phyloP scores from a whole-genome alignment of 2,888 invertebrate genomes.

The Augiades crinisus region DNA sequence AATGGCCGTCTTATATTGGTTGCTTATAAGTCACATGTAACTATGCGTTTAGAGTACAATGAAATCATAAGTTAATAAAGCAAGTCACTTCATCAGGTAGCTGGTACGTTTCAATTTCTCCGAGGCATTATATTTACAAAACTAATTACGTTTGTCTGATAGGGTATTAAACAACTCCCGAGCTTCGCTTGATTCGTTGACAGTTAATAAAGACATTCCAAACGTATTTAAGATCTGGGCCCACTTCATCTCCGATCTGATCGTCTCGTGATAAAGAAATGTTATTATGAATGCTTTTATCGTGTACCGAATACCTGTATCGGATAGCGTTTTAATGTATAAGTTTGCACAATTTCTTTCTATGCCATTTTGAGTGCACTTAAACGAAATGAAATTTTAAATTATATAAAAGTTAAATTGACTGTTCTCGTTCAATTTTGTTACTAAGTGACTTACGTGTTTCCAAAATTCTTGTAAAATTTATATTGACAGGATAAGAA shows the following conservation, averaged over 20 bases:
- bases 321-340: slow-evolving; percentile 10
- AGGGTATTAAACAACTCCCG: slow-evolving; percentile 73
- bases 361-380: neutral
- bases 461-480: too few species aligned
- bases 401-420: too few species aligned
- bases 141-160: slow-evolving; percentile 81
- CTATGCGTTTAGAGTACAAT: slow-evolving; percentile 30
- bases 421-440: too few species aligned
- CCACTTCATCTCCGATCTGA: slow-evolving; percentile 60
- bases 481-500: too few species aligned
- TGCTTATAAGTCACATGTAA: slow-evolving; percentile 20
- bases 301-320: slow-evolving; percentile 5
- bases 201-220: slow-evolving; percentile 80
- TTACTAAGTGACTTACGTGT: too few species aligned
- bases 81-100: slow-evolving; percentile 77
- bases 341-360: slow-evolving; percentile 33
- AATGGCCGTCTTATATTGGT: slow-evolving; percentile 13
- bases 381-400: neutral
- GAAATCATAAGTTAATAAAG: slow-evolving; percentile 56
- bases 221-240: slow-evolving; percentile 64
- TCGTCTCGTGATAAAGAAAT: slow-evolving; percentile 53
- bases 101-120: slow-evolving; percentile 78
- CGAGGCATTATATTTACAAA: slow-evolving; percentile 80
- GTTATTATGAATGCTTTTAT: slow-evolving; percentile 48
- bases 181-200: slow-evolving; percentile 70